A percentile compares a stretch with the other conserved stretches of the same genome.
These are phyloP conservation scores for Bombyx mori DNA, from an alignment of 1,140 invertebrate genomes.

Conservation along the genomic window DNA sequence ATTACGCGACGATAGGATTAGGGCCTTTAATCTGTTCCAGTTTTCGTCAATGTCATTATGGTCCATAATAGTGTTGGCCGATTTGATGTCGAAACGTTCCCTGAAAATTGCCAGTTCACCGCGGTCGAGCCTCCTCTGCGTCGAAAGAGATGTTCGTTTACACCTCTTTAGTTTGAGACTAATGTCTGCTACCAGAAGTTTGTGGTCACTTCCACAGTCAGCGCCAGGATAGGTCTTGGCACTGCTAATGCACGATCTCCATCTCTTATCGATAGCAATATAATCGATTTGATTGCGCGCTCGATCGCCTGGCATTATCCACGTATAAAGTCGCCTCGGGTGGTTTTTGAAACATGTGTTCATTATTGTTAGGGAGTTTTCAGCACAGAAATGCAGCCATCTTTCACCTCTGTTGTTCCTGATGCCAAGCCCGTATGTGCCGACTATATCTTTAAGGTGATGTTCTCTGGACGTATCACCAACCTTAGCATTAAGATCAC, in stretches of 20 bases:
- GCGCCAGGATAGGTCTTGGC: not conserved
- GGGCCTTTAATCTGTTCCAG: no score
- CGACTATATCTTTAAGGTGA: not conserved
- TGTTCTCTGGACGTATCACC: not conserved
- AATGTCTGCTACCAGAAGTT: no score
- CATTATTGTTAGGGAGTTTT: not conserved
- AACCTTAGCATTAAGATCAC: not conserved
- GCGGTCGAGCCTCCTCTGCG: no score
- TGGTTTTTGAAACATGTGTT: no score
- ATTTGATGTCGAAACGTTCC: no score
- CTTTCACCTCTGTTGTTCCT: not conserved
- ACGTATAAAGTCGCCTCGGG: constrained; percentile 12
- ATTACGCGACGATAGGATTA: no score
- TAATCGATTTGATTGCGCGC: constrained; percentile 2
- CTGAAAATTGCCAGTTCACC: no score
- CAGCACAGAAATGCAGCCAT: not conserved
- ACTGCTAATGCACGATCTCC: not conserved
- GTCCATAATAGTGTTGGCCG: no score
- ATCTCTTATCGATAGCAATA: not conserved
- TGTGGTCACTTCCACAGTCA: not conserved
- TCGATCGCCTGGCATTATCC: constrained; percentile 16
- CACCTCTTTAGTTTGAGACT: no score
- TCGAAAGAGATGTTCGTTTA: no score
- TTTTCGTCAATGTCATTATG: no score
- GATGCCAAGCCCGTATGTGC: not conserved